These are phyloP conservation scores for Ficedula albicollis DNA, from an alignment of 2,797 vertebrate species.

Conservation along the genomic window DNA sequence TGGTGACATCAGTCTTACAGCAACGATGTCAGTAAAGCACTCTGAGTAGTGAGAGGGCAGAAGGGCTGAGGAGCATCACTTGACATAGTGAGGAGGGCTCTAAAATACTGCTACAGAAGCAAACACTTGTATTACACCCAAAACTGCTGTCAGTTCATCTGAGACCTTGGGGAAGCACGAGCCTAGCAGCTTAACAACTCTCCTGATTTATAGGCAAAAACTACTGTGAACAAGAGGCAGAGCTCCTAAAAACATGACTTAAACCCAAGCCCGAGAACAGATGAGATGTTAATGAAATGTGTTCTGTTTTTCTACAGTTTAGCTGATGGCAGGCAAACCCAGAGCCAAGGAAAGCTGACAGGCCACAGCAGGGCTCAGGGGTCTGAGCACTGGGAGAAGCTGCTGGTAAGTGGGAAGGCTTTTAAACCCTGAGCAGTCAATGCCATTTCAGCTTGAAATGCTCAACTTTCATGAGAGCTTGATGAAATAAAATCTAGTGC, in stretches of 20 bases:
- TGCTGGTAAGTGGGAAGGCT: background rate
- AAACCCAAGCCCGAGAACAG: background rate
- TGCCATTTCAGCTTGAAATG: background rate
- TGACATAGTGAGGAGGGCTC: background rate
- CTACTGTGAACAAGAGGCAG: background rate
- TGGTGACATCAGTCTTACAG: background rate
- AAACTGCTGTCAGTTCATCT: rapidly evolving
- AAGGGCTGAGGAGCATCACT: background rate
- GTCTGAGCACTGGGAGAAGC: background rate
- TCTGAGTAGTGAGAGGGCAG: background rate
- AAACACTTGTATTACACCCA: background rate
- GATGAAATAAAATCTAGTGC: background rate
- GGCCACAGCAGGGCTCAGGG: background rate
- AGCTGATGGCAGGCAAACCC: background rate
- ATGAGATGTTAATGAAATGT: background rate
- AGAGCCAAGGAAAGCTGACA: background rate
- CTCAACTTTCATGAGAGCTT: background rate
- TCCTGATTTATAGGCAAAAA: background rate
- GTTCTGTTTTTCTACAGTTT: background rate
- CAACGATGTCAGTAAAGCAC: background rate
- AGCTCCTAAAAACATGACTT: background rate
- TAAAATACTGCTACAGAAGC: background rate
- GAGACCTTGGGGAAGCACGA: background rate
- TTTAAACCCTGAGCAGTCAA: background rate
- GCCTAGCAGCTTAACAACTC: background rate